Conservation (phyloP, 2,888 invertebrate species). For the Drosophila subsilvestris region DNA sequence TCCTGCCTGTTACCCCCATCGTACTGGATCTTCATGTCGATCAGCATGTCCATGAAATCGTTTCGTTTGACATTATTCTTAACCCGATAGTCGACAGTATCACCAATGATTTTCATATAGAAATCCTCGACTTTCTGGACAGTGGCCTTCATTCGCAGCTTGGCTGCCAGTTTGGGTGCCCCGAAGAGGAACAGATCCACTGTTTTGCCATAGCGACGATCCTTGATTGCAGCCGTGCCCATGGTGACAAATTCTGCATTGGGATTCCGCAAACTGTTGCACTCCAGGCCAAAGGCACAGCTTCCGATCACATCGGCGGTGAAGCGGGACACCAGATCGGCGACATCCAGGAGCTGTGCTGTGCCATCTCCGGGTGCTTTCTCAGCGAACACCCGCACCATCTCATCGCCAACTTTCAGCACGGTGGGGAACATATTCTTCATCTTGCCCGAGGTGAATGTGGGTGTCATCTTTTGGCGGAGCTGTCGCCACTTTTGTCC, state of each 20-base stretch:
- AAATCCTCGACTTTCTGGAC: slow-evolving; percentile 82
- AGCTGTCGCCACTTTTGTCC: slow-evolving; percentile 82
- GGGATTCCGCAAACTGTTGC: slow-evolving; percentile 83
- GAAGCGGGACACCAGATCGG: slow-evolving; percentile 83
- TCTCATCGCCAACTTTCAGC: slow-evolving; percentile 54
- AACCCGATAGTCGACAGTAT: slow-evolving; percentile 63
- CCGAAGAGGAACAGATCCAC: slow-evolving; percentile 32
- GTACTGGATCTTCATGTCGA: slow-evolving; percentile 56
- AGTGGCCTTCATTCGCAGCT: slow-evolving; percentile 58
- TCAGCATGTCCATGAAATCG: slow-evolving; percentile 86
- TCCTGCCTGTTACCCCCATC: slow-evolving; percentile 66
- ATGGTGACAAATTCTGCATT: slow-evolving; percentile 82
- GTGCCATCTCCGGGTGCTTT: slow-evolving; percentile 12
- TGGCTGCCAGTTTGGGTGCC: slow-evolving; percentile 58
- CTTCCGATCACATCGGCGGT: slow-evolving; percentile 85
- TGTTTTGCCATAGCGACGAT: slow-evolving; percentile 51
- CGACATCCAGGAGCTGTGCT: slow-evolving; percentile 81
- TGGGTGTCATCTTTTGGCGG: slow-evolving; percentile 80
- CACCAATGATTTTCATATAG: slow-evolving; percentile 80
- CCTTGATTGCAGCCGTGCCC: slow-evolving; percentile 61
- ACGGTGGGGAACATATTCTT: slow-evolving; percentile 80
- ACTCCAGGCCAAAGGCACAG: slow-evolving; percentile 85
- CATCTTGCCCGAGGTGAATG: slow-evolving; percentile 82
- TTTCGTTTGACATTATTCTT: slow-evolving; percentile 84
- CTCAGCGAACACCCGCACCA: slow-evolving; percentile 53